Percentiles rank a stretch among this genome's conserved stretches.
Conservation (phyloP, 37 sponge, comb jelly and placozoan genomes). For the Chondrilla cf. caribensis region DNA sequence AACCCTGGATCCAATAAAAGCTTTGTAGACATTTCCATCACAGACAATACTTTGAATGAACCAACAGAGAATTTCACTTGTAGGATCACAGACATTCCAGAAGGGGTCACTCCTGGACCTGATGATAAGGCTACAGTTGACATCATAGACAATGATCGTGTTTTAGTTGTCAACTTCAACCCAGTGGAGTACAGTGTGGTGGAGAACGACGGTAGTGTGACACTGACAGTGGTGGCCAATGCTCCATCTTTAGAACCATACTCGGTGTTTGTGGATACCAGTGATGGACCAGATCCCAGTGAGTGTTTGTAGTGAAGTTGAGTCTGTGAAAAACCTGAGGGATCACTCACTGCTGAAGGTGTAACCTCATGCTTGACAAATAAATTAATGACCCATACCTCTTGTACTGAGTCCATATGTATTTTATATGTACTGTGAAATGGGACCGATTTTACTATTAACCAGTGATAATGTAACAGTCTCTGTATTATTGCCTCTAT, state of each 20-base stretch:
- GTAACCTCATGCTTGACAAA: too few relatives aligned
- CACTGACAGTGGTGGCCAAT: background rate
- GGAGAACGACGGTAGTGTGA: background rate
- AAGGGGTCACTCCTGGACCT: background rate
- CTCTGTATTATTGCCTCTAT: too few relatives aligned
- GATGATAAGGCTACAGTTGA: background rate
- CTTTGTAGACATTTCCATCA: background rate
- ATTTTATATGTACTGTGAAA: too few relatives aligned
- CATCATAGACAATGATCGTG: conserved; percentile 18
- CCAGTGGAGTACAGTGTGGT: background rate
- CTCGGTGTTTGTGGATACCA: background rate
- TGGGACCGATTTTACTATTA: too few relatives aligned
- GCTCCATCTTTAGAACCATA: background rate
- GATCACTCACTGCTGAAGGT: too few relatives aligned
- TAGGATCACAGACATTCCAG: background rate
- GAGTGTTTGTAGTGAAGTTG: background rate
- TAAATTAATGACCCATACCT: too few relatives aligned
- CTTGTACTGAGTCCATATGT: too few relatives aligned
- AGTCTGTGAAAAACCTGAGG: too few relatives aligned
- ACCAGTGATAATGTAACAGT: too few relatives aligned
- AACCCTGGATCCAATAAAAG: background rate
- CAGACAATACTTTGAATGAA: background rate
- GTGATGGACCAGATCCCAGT: background rate
- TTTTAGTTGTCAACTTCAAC: conserved; percentile 4
- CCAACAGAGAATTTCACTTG: background rate